These are phyloP conservation scores for Tuberolachnus salignus DNA, from an alignment of 2,888 invertebrate species.

Conservation along the genomic window DNA sequence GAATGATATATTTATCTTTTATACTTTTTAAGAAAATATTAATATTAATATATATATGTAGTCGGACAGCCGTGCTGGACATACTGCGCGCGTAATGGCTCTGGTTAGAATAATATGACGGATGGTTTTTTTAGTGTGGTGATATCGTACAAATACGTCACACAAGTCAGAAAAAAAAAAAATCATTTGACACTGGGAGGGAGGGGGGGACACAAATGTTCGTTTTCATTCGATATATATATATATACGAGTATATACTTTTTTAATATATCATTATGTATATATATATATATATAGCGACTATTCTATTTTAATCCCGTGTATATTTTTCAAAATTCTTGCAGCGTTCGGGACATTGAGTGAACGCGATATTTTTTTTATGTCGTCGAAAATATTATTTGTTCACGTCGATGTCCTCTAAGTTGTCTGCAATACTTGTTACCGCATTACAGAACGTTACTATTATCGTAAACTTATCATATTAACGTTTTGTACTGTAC, in stretches of 20 bases:
- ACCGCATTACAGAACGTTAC: no score
- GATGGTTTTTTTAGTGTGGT: conserved; percentile 15
- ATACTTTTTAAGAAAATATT: conserved; percentile 23
- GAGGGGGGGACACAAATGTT: conserved; percentile 33
- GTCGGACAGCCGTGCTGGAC: background rate
- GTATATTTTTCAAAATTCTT: conserved; percentile 9
- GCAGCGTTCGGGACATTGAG: background rate
- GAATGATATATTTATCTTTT: conserved; percentile 7
- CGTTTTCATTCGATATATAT: conserved; percentile 27
- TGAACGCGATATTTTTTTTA: conserved; percentile 1
- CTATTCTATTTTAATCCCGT: background rate
- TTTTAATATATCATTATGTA: conserved; percentile 5
- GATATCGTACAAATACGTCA: conserved; percentile 1
- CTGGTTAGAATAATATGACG: background rate
- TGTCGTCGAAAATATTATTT: no score
- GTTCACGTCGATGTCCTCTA: no score
- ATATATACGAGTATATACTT: conserved; percentile 1
- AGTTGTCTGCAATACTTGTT: no score
- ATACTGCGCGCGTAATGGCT: background rate
- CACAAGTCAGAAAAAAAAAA: conserved; percentile 15
- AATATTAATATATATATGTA: conserved; percentile 15
- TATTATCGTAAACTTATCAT: no score
- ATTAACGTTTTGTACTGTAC: no score
- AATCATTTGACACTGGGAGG: background rate
- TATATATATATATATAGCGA: background rate